Percentiles rank a stretch among this genome's conserved stretches.
These are phyloP conservation scores for Ataeniobius toweri DNA, from an alignment of 2,797 vertebrate species.

Conservation along the genomic window DNA sequence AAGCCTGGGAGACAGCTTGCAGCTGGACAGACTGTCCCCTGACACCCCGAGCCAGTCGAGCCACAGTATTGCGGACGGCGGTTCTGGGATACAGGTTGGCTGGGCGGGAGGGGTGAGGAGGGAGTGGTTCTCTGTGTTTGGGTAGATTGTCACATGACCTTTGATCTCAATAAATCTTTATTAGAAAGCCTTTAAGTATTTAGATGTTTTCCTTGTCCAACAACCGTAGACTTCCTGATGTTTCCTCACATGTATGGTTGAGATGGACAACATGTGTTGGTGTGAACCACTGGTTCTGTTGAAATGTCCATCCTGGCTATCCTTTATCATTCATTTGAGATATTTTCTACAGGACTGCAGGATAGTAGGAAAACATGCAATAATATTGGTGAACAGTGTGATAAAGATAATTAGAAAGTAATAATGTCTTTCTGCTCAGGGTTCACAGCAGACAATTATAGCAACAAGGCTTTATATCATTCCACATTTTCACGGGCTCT, in stretches of 20 bases:
- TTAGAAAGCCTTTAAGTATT: neutral
- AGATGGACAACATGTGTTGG: neutral
- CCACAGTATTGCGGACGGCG: slow-evolving; percentile 57
- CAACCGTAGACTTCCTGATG: neutral
- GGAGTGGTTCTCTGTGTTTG: neutral
- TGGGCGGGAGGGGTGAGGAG: slow-evolving; percentile 1
- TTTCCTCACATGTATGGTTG: neutral
- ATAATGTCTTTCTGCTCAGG: no score
- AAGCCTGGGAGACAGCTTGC: slow-evolving; percentile 60
- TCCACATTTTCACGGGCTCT: no score
- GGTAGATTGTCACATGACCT: neutral
- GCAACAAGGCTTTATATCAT: no score
- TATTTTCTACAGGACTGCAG: no score
- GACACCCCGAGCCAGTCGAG: slow-evolving; percentile 73
- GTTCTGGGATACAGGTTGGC: slow-evolving; percentile 72
- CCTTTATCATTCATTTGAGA: no score
- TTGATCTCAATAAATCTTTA: slow-evolving; percentile 3
- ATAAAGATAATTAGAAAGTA: no score
- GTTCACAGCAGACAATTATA: no score
- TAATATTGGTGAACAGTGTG: no score
- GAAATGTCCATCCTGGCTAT: neutral
- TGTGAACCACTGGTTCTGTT: no score
- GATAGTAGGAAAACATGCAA: no score
- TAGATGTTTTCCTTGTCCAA: neutral
- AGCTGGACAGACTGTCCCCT: slow-evolving; percentile 51